Conservation (phyloP, 2,888 invertebrate species). For the Lypha dubia region DNA sequence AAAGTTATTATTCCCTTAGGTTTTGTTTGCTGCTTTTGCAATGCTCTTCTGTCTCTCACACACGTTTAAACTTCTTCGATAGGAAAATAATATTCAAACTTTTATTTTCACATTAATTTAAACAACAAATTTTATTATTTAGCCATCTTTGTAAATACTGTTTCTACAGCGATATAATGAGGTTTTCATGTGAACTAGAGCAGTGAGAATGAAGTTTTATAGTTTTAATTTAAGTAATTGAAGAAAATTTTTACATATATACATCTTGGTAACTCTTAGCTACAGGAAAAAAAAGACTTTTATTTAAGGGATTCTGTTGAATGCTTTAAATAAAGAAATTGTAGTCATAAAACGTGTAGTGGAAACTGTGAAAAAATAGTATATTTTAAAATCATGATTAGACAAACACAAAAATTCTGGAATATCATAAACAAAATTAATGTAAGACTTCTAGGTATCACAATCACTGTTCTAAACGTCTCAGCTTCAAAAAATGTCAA, state of each 20-base stretch:
- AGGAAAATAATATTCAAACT: constrained; percentile 30
- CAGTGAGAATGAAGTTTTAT: not conserved
- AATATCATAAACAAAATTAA: no score
- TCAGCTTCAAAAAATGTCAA: no score
- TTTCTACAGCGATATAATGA: constrained; percentile 29
- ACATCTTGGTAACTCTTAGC: not conserved
- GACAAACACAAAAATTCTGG: no score
- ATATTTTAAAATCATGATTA: no score
- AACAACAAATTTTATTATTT: constrained; percentile 12
- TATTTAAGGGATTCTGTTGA: not conserved
- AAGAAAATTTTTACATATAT: not conserved
- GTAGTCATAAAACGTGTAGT: not conserved
- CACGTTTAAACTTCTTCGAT: constrained; percentile 13
- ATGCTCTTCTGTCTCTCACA: constrained; percentile 46
- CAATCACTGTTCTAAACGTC: no score
- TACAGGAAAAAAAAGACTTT: not conserved
- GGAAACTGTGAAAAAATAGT: no score
- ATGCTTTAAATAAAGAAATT: not conserved
- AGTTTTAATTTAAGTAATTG: not conserved
- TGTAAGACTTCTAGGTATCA: no score
- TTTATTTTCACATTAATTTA: constrained; percentile 49
- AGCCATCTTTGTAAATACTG: constrained; percentile 1
- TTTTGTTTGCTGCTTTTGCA: constrained; percentile 37
- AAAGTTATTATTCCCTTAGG: constrained; percentile 65
- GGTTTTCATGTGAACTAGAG: constrained; percentile 10